Evolutionary conservation across 2,888 invertebrate species (phyloP), one percentile per base, ranked within the genome.

Genomic region (Oscheius sp.): DNA sequence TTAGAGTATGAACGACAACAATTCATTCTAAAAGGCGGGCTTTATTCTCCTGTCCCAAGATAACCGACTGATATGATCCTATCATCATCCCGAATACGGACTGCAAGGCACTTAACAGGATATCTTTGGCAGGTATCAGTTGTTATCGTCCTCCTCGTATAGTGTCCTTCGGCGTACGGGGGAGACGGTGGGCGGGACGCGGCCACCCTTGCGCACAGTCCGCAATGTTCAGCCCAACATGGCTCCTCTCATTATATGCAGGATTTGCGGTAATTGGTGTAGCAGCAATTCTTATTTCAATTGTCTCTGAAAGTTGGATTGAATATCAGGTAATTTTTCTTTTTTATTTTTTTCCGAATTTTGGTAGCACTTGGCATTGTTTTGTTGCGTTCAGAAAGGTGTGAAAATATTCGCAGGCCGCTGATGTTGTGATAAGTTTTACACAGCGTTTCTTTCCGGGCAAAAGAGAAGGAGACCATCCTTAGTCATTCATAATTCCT

Each of bases 301-400:
- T 96, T 91, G 93, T 95, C 86, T 95, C 96, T 89, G 96, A 96
- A 91, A 96, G 96, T 92, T 96, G 96, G 96, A 92, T 95, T 88
- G 94, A 94, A 89, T 93, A 95, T 88, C 94, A 95, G 91, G 96
- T 96, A 93, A 93, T 29, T 66, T 49, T 46, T 43, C 41, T n/a
- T 45, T 46, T 45, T 63, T 63, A 12, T 13, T 23, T 27, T 49
- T 29, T 66, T 9, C 55, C 29, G 35, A 3, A 9, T 35, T 35
- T 35, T n/a, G n/a, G 35, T 9, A 3, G 5, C 35, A 35, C 9
- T 35, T 35, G 5, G 5, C 35, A 35, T 6, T 9, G 35, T 35
- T 6, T 58, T 58, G 27, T 29, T 29, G 21, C 25, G n/a, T 58
- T n/a, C 1, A 58, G 58, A 58, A 7, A n/a, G n/a, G 29, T 27